Conservation (phyloP, 2,888 invertebrate species). For the Sepioteuthis lessoniana region DNA sequence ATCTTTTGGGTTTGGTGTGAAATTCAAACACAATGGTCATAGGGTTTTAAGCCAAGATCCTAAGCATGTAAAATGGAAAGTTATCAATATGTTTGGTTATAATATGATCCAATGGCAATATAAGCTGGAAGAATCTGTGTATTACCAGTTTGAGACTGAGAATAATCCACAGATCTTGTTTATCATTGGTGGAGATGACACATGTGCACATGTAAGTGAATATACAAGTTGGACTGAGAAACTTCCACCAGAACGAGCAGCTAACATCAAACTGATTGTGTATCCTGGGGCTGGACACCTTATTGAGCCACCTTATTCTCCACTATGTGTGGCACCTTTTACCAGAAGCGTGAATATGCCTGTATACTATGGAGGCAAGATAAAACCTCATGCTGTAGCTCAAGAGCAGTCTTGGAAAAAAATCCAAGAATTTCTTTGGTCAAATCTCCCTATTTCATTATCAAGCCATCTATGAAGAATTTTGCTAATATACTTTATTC, state of each 20-base stretch:
- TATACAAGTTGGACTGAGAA: not conserved
- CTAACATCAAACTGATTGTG: constrained; percentile 54
- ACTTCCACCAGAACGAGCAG: constrained; percentile 52
- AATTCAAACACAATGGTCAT: constrained; percentile 24
- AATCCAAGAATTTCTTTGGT: constrained; percentile 43
- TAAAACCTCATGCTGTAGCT: constrained; percentile 58
- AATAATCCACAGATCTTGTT: not conserved
- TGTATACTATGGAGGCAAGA: constrained; percentile 55
- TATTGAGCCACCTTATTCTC: constrained; percentile 66
- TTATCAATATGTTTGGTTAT: not conserved
- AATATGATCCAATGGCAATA: not conserved
- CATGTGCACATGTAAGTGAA: not conserved
- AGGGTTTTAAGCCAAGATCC: not conserved
- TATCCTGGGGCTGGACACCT: constrained; percentile 68
- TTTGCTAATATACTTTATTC: not conserved
- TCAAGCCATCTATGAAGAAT: not conserved
- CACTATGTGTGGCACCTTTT: constrained; percentile 59
- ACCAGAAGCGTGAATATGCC: constrained; percentile 55
- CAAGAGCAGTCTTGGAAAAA: constrained; percentile 61
- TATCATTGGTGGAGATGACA: not conserved
- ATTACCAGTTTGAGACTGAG: not conserved
- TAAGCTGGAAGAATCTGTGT: not conserved
- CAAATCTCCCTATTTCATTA: not conserved
- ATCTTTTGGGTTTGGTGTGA: not conserved
- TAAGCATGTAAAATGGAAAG: not conserved